These are phyloP conservation scores for Oreotrochilus melanogaster DNA, from an alignment of 2,113 vertebrate species.

Conservation along the genomic window DNA sequence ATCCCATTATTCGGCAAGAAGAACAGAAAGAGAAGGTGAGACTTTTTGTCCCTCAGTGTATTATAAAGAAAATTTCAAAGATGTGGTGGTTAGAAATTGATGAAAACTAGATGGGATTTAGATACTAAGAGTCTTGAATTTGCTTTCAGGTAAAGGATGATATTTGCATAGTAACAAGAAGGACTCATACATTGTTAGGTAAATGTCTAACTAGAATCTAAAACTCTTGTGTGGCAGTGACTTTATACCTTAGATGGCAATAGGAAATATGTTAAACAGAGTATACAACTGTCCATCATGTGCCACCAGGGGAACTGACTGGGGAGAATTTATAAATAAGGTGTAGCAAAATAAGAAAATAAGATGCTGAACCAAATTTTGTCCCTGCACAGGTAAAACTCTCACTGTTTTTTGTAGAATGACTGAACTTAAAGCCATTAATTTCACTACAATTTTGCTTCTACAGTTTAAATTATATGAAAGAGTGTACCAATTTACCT, in stretches of 20 bases:
- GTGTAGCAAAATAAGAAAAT: slow-evolving; percentile 44
- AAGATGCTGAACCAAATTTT: slow-evolving; percentile 58
- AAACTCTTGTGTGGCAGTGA: slow-evolving; percentile 48
- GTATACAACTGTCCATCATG: neutral
- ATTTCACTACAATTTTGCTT: neutral
- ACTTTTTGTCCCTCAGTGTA: slow-evolving; percentile 9
- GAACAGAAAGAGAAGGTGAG: neutral
- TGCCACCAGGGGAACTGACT: neutral
- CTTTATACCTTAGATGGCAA: slow-evolving; percentile 43
- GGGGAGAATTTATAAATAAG: slow-evolving; percentile 39
- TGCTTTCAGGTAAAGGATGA: slow-evolving; percentile 74
- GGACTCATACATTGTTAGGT: slow-evolving; percentile 69
- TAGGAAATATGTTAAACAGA: slow-evolving; percentile 59
- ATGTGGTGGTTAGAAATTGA: slow-evolving; percentile 55
- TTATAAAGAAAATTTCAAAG: slow-evolving; percentile 63
- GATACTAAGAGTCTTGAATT: slow-evolving; percentile 77
- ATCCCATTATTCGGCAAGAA: neutral
- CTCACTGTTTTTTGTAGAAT: neutral
- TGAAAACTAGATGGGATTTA: slow-evolving; percentile 73
- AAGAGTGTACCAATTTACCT: neutral
- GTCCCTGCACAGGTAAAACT: neutral
- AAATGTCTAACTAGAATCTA: slow-evolving; percentile 70
- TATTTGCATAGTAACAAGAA: slow-evolving; percentile 79
- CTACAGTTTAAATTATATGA: neutral
- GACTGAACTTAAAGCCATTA: neutral